A percentile compares a stretch with the other conserved stretches of the same genome.
phyloP scores from a whole-genome alignment of 2,113 vertebrate genomes.

The Morone saxatilis region DNA sequence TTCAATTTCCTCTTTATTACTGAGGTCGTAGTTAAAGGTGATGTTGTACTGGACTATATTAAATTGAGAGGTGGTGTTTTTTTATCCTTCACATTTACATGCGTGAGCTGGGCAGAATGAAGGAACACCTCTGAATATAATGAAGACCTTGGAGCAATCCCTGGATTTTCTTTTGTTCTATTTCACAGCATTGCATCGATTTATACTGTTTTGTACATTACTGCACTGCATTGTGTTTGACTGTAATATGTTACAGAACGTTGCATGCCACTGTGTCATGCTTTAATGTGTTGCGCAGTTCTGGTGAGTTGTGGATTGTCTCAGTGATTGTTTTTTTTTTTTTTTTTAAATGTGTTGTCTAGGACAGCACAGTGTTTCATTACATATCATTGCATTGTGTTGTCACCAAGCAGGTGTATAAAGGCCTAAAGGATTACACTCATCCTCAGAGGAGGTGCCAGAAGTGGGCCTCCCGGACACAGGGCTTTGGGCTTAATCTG shows the following conservation, averaged over 20 bases:
- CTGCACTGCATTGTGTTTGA: neutral
- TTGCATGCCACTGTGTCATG: conserved; percentile 34
- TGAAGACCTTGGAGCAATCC: neutral
- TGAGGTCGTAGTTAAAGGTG: neutral
- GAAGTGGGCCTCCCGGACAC: conserved; percentile 66
- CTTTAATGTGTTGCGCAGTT: neutral
- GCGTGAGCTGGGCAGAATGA: neutral
- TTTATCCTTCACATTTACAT: neutral
- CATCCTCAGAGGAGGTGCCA: conserved; percentile 66
- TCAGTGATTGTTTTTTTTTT: neutral
- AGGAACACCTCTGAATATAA: neutral
- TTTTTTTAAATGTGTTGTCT: conserved; percentile 3
- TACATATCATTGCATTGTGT: conserved; percentile 50
- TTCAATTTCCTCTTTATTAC: neutral
- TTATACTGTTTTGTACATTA: neutral
- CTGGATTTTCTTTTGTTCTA: conserved; percentile 1
- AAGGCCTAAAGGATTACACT: conserved; percentile 71
- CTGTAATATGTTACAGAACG: conserved; percentile 38
- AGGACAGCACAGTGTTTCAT: neutral
- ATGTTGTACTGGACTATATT: neutral
- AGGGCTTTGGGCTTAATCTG: conserved; percentile 73
- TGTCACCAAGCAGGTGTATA: conserved; percentile 67
- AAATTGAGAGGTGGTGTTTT: neutral
- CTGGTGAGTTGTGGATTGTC: neutral
- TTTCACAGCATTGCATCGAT: conserved; percentile 41